Base-by-base conservation (phyloP, 2,888 invertebrate genomes). In the Polyommatus icarus region DNA sequence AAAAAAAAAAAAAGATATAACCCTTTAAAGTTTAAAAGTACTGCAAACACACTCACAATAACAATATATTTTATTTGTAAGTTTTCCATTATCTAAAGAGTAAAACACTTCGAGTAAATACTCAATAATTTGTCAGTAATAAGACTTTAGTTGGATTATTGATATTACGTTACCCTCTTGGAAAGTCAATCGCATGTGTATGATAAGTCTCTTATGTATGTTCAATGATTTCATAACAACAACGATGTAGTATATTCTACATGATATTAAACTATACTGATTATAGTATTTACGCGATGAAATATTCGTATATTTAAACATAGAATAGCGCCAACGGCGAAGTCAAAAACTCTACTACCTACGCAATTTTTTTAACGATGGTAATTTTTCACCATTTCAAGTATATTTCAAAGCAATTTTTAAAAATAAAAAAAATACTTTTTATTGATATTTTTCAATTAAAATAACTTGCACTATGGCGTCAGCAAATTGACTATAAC, bases 111-210 rank as follows among this genome's bases (percentile, higher is more conserved):
- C 8, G 29, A 15, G 29, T 46, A 40, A 72, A 40, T 3, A 54
- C 15, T 18, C 18, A 12, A 73, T 20, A 73, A 12, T 73, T 40
- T 73, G 6, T 8, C 12, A 67, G 29, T 67, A 32, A 67, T 67
- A 67, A 24, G 10, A 1, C 24, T 67, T 29, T 29, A 67, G 24
- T 18, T 6, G 29, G 67, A 18, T 29, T 29, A 67, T 15, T 67
- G 18, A 46, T 72, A 73, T 73, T 46, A 73, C 46, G 12, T 50
- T 50, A n/a, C n/a, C 18, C 75, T 75, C 50, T 75, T 29, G 8
- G 24, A 29, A 54, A 54, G 24, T 54, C 75, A 75, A 75, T 75
- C 29, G 54, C 24, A 50, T 29, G 75, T 50, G 54, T 50, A 29
- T 18, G 54, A 75, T 50, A 75, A 24, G 18, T 29, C 54, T 54